Conservation (phyloP, 1,140 invertebrate species). For the Aphidius ervi region DNA sequence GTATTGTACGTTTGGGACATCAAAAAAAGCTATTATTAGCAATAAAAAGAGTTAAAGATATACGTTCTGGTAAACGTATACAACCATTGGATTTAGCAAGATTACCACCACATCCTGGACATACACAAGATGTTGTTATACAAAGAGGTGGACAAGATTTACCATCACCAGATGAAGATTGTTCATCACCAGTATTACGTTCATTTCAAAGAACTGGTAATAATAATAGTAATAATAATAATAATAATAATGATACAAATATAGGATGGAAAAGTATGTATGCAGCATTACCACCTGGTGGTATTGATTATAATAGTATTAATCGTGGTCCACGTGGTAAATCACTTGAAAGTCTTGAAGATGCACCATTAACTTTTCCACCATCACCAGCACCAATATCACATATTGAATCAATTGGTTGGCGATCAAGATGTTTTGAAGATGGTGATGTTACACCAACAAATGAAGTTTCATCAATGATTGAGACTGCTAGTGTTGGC, state of each 20-base stretch:
- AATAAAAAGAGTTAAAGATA: constrained; percentile 94
- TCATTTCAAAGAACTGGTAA: constrained; percentile 44
- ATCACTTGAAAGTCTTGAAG: constrained; percentile 77
- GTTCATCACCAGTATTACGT: constrained; percentile 48
- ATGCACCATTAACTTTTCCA: constrained; percentile 48
- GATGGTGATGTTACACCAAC: constrained; percentile 86
- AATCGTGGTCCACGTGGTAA: constrained; percentile 58
- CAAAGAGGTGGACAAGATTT: constrained; percentile 46
- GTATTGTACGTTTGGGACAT: constrained; percentile 90
- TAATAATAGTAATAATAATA: neutral
- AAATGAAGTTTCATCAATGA: constrained; percentile 62
- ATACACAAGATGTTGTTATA: constrained; percentile 52
- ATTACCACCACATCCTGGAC: constrained; percentile 57
- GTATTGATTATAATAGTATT: constrained; percentile 35
- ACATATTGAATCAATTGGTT: constrained; percentile 49
- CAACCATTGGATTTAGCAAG: constrained; percentile 58
- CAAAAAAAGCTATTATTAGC: constrained; percentile 97
- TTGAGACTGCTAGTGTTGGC: constrained; percentile 44
- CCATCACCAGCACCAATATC: constrained; percentile 44
- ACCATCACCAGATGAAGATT: constrained; percentile 51
- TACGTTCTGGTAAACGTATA: constrained; percentile 79
- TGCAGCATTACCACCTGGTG: constrained; percentile 38
- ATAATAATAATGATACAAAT: constrained; percentile 25
- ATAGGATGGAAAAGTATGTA: constrained; percentile 49
- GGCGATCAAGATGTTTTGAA: constrained; percentile 78